These are phyloP conservation scores for Pseudorectes ferrugineus DNA, from an alignment of 2,113 vertebrate species.

Conservation along the genomic window DNA sequence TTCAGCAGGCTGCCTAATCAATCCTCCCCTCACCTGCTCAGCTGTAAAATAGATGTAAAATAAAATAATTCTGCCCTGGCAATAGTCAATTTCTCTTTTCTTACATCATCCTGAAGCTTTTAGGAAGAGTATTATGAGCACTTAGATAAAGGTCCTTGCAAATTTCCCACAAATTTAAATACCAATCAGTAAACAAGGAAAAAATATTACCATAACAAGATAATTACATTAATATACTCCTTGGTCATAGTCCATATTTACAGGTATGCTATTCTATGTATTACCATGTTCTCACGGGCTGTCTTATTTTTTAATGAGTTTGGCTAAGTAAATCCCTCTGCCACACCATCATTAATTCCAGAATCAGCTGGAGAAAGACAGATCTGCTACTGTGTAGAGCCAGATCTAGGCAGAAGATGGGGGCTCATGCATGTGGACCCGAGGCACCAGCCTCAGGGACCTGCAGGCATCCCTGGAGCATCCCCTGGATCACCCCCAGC, in stretches of 20 bases:
- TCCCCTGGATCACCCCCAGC: not conserved
- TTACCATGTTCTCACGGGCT: not conserved
- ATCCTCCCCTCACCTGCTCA: not conserved
- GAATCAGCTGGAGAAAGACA: not conserved
- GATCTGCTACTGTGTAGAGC: not conserved
- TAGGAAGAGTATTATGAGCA: not conserved
- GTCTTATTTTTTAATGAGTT: not conserved
- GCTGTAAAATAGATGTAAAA: not conserved
- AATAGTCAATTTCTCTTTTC: not conserved
- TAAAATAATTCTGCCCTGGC: not conserved
- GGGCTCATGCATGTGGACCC: rapidly evolving
- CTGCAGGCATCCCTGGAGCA: not conserved
- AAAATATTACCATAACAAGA: not conserved
- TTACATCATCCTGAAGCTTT: not conserved
- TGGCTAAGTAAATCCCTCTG: not conserved
- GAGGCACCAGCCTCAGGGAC: rapidly evolving
- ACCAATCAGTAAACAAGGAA: not conserved
- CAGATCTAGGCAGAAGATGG: not conserved
- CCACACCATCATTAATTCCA: not conserved
- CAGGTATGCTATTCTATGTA: not conserved
- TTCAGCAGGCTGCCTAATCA: not conserved
- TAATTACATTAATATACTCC: not conserved
- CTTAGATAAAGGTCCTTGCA: not conserved
- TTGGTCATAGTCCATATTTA: not conserved
- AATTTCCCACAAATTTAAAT: not conserved